A percentile compares a stretch with the other conserved stretches of the same genome.
phyloP scores from a whole-genome alignment of 2,888 invertebrate species.

The Cephus pulcher region DNA sequence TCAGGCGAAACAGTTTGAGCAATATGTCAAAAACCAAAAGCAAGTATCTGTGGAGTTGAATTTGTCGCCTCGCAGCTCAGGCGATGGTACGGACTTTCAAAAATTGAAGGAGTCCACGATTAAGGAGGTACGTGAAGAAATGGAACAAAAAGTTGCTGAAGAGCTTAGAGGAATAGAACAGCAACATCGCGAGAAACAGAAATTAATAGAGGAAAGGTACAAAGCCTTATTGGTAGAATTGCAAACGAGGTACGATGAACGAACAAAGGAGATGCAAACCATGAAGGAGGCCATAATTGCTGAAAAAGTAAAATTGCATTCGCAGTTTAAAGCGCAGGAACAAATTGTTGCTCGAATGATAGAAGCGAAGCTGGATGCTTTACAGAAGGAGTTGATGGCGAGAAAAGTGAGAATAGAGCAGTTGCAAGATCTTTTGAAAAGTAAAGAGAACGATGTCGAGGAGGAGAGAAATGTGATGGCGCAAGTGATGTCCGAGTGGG shows the following conservation, averaged over 20 bases:
- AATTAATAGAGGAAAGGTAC: conserved; percentile 70
- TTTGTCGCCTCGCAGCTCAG: conserved; percentile 45
- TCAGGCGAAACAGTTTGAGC: conserved; percentile 75
- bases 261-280: conserved; percentile 70
- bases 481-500: conserved; percentile 56
- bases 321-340: conserved; percentile 70
- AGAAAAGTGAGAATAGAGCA: conserved; percentile 59
- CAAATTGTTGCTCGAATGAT: conserved; percentile 68
- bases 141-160: conserved; percentile 74
- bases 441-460: conserved; percentile 69
- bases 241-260: conserved; percentile 68
- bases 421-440: conserved; percentile 68
- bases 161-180: conserved; percentile 73
- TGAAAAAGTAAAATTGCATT: conserved; percentile 69
- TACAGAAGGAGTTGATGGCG: conserved; percentile 47
- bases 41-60: conserved; percentile 56
- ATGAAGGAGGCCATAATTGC: conserved; percentile 69
- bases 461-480: conserved; percentile 68
- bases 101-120: conserved; percentile 69
- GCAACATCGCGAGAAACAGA: conserved; percentile 68
- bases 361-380: conserved; percentile 59
- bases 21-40: conserved; percentile 72
- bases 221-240: conserved; percentile 66
- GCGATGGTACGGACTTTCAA: conserved; percentile 61
- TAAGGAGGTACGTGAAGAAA: conserved; percentile 75